A percentile compares a stretch with the other conserved stretches of the same genome.
phyloP scores from a whole-genome alignment of 2,888 invertebrate genomes.

The Dione vanillae region DNA sequence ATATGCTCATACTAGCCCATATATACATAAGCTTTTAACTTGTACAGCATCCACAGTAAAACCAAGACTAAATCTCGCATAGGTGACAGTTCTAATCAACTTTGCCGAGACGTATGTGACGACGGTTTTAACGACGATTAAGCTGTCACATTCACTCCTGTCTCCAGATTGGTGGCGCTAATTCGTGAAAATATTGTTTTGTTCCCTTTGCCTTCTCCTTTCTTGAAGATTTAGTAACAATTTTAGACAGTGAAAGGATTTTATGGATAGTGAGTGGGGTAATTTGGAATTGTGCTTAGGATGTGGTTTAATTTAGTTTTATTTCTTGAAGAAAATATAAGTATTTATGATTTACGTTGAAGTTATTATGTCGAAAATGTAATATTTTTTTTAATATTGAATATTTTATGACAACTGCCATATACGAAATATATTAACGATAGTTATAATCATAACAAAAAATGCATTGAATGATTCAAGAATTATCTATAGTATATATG shows the following conservation, averaged over 20 bases:
- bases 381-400: too few relatives aligned
- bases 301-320: background rate
- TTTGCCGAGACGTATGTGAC: slow-evolving; percentile 72
- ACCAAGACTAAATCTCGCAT: slow-evolving; percentile 72
- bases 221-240: slow-evolving; percentile 29
- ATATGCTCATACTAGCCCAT: too few relatives aligned
- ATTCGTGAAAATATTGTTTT: slow-evolving; percentile 53
- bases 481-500: too few relatives aligned
- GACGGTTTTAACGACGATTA: slow-evolving; percentile 78
- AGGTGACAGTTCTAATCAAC: slow-evolving; percentile 81
- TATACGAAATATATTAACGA: too few relatives aligned
- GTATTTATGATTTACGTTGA: too few relatives aligned
- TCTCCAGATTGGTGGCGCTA: slow-evolving; percentile 56
- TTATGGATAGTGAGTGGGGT: slow-evolving; percentile 3
- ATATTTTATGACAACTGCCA: too few relatives aligned
- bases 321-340: background rate
- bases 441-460: too few relatives aligned
- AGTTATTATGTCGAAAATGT: too few relatives aligned
- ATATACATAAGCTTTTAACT: slow-evolving; percentile 17
- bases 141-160: slow-evolving; percentile 66
- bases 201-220: slow-evolving; percentile 36
- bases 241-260: slow-evolving; percentile 17
- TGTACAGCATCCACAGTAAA: slow-evolving; percentile 27
- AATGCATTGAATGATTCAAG: too few relatives aligned
- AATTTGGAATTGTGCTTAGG: background rate